Conservation (phyloP, 2,113 vertebrate genomes). For the Connochaetes taurinus region DNA sequence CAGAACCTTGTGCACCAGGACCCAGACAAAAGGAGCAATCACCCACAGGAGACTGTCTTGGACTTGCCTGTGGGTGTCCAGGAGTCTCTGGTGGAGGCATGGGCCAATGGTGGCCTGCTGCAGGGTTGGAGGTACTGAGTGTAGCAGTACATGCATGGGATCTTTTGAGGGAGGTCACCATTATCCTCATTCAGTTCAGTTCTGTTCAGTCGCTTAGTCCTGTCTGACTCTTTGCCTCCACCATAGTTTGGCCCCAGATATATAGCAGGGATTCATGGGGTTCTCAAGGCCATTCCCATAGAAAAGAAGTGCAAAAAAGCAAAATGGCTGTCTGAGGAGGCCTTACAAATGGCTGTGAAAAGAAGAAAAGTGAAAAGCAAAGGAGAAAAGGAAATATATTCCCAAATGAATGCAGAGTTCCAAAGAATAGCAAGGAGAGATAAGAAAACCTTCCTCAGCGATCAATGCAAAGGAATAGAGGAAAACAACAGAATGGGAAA, state of each 20-base stretch:
- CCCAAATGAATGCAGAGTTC: no score
- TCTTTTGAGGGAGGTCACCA: background rate
- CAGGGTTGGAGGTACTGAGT: background rate
- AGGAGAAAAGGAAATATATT: no score
- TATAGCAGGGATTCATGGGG: background rate
- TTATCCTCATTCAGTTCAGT: background rate
- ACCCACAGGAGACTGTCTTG: background rate
- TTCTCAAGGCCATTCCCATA: no score
- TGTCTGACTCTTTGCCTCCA: background rate
- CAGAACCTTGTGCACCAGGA: background rate
- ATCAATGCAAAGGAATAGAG: no score
- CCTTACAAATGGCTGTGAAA: no score
- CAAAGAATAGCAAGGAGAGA: no score
- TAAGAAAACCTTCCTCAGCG: no score
- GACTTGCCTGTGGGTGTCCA: background rate
- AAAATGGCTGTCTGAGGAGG: no score
- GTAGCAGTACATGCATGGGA: background rate
- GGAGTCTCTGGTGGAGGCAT: background rate
- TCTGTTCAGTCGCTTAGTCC: no score
- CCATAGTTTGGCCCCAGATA: background rate
- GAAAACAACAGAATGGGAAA: no score
- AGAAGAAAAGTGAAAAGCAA: no score
- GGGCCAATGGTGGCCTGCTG: background rate
- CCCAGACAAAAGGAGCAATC: background rate
- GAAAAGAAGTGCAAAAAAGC: no score